Percentiles rank a stretch among this genome's conserved stretches.
Evolutionary conservation across 2,888 invertebrate genomes (phyloP).

Genomic region (Lingula anatina): DNA sequence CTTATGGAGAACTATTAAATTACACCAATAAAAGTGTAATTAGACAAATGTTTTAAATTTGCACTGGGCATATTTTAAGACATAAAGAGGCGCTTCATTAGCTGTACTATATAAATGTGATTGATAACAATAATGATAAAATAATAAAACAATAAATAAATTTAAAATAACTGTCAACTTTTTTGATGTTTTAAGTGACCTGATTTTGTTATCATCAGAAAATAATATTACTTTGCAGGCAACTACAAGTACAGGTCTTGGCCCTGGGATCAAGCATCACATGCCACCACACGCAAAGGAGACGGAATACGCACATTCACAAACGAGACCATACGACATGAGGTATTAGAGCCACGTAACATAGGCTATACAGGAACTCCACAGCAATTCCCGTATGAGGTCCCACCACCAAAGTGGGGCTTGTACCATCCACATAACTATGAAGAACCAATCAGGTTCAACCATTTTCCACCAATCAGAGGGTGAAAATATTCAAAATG

Average conservation of each 20-base stretch:
- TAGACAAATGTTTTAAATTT: too few species aligned
- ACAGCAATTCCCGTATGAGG: conserved; percentile 32
- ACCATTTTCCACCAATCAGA: conserved; percentile 56
- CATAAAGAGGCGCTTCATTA: too few species aligned
- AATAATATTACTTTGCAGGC: conserved; percentile 17
- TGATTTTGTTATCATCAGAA: not conserved
- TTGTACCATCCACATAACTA: conserved; percentile 43
- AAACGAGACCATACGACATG: conserved; percentile 36
- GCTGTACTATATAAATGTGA: too few species aligned
- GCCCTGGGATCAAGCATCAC: conserved; percentile 38
- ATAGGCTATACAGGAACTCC: conserved; percentile 30
- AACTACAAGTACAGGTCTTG: conserved; percentile 41
- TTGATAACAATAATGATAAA: too few species aligned
- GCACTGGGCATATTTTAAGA: too few species aligned
- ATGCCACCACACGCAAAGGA: conserved; percentile 32
- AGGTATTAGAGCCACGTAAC: conserved; percentile 31
- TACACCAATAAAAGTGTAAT: too few species aligned
- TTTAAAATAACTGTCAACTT: too few species aligned
- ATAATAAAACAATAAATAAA: too few species aligned
- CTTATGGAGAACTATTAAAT: too few species aligned
- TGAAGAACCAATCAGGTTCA: conserved; percentile 36
- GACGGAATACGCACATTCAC: conserved; percentile 33
- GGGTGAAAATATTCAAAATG: too few species aligned
- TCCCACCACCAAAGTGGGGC: conserved; percentile 45
- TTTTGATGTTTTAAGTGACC: too few species aligned